phyloP scores from a whole-genome alignment of 2,113 vertebrate species.

The Mormoops blainvillei region DNA sequence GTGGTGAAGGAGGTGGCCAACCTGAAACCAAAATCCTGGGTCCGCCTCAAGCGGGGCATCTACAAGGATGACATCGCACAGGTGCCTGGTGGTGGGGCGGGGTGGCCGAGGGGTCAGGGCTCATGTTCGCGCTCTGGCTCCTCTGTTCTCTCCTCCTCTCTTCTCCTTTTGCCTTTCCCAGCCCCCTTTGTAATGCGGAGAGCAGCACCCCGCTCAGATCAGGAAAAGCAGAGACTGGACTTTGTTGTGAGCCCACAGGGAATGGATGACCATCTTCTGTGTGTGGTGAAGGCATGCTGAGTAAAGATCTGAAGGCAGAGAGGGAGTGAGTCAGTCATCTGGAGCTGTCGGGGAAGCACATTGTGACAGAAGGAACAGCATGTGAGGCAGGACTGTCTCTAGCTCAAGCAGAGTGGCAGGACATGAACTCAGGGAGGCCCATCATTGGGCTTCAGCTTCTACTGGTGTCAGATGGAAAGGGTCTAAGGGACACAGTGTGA shows the following conservation, averaged over 20 bases:
- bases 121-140: not conserved
- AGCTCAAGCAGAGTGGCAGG: not conserved
- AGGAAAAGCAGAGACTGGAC: not conserved
- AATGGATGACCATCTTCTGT: not conserved
- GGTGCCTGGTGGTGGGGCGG: constrained; percentile 70
- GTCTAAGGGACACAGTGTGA: not conserved
- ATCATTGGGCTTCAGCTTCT: not conserved
- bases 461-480: not conserved
- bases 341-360: not conserved
- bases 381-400: fast-evolving
- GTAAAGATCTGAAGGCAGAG: not conserved
- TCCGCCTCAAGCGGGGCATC: constrained; percentile 94
- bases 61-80: constrained; percentile 98
- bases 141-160: not conserved
- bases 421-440: not conserved
- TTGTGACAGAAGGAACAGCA: not conserved
- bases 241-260: not conserved
- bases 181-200: not conserved
- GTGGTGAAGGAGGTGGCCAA: constrained; percentile 98
- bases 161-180: not conserved
- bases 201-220: not conserved
- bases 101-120: not conserved
- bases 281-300: not conserved
- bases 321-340: not conserved
- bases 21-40: constrained; percentile 97